phyloP scores from a whole-genome alignment of 1,140 invertebrate species.

The Drosophila rhopaloa region DNA sequence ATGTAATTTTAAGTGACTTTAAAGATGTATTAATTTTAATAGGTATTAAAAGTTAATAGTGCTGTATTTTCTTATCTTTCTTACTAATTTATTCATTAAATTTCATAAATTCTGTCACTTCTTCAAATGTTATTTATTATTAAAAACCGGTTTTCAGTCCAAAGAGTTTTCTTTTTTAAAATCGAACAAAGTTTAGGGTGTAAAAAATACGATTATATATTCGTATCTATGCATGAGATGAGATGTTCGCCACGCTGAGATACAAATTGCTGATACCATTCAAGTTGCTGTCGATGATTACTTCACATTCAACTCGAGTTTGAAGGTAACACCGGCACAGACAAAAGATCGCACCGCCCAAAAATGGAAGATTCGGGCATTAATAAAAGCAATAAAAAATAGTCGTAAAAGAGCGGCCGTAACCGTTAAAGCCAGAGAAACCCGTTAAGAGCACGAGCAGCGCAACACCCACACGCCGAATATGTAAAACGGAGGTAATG shows the following conservation, averaged over 20 bases:
- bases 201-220: slow-evolving; percentile 13
- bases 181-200: slow-evolving; percentile 5
- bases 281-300: slow-evolving; percentile 40
- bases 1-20: too few relatives aligned
- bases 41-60: too few relatives aligned
- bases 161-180: slow-evolving; percentile 1
- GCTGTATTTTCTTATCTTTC: too few relatives aligned
- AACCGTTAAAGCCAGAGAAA: slow-evolving; percentile 78
- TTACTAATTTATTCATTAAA: too few relatives aligned
- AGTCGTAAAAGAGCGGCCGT: slow-evolving; percentile 73
- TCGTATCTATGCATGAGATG: neutral
- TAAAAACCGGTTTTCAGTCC: neutral
- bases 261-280: slow-evolving; percentile 37
- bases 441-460: slow-evolving; percentile 76
- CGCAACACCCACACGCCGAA: slow-evolving; percentile 64
- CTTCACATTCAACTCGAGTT: slow-evolving; percentile 25
- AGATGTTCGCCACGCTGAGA: slow-evolving; percentile 25
- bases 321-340: slow-evolving; percentile 37
- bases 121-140: neutral
- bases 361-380: slow-evolving; percentile 76
- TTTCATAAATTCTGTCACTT: too few relatives aligned
- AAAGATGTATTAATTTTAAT: too few relatives aligned
- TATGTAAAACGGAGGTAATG: slow-evolving; percentile 45
- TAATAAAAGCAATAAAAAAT: slow-evolving; percentile 75
- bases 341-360: slow-evolving; percentile 67